Percentiles rank a stretch among this genome's conserved stretches.
Evolutionary conservation across 2,888 invertebrate species (phyloP).

Genomic region (Protonemura montana): DNA sequence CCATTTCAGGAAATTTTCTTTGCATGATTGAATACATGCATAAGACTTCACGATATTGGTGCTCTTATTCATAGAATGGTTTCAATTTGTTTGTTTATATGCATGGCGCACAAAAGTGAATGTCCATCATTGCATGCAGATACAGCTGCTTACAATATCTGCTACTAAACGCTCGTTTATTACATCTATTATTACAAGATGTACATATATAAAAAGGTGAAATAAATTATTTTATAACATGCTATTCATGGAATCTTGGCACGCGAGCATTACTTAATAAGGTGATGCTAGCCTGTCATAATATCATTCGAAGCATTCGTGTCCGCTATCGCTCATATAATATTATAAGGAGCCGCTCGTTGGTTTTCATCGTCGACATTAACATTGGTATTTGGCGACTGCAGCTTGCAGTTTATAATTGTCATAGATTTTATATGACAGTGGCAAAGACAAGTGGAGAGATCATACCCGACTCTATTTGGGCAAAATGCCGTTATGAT

Average conservation of each 20-base stretch:
- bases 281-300: constrained; percentile 32
- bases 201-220: constrained; percentile 9
- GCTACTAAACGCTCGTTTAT: background rate
- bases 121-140: background rate
- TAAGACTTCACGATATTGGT: background rate
- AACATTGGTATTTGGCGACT: background rate
- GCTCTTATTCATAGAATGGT: background rate
- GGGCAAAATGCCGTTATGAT: background rate
- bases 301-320: constrained; percentile 35
- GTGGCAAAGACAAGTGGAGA: background rate
- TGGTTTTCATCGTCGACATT: background rate
- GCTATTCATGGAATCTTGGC: constrained; percentile 30
- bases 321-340: background rate
- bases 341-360: background rate
- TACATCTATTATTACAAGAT: background rate
- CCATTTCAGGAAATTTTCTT: background rate
- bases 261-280: constrained; percentile 31
- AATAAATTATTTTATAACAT: constrained; percentile 27
- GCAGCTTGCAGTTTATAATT: background rate
- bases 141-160: background rate
- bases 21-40: background rate
- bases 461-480: background rate
- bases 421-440: background rate
- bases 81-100: background rate
- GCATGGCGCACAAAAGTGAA: background rate